phyloP scores from a whole-genome alignment of 2,797 vertebrate species.

The Siniperca obscura region DNA sequence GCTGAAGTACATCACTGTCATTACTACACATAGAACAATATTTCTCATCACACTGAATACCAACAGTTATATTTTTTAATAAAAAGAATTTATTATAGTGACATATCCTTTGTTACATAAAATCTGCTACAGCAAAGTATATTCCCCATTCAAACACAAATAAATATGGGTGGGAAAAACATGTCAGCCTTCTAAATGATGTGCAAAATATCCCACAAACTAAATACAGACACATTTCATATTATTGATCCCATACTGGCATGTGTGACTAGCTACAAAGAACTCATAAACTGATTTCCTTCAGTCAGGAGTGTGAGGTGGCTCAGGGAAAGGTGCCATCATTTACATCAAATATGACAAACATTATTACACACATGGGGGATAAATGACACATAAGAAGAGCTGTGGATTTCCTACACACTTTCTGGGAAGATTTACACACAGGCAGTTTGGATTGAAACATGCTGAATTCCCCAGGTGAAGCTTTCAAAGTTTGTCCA shows the following conservation, averaged over 20 bases:
- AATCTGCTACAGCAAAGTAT: constrained; percentile 96
- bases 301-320: constrained; percentile 79
- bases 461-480: constrained; percentile 79
- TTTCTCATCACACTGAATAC: constrained; percentile 85
- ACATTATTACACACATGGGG: constrained; percentile 71
- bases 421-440: constrained; percentile 66
- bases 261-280: constrained; percentile 78
- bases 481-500: constrained; percentile 61
- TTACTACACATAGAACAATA: constrained; percentile 38
- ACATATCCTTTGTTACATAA: constrained; percentile 94
- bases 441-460: constrained; percentile 70
- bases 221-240: constrained; percentile 88
- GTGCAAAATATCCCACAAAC: constrained; percentile 92
- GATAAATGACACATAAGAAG: constrained; percentile 60
- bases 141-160: constrained; percentile 91
- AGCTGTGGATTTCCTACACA: constrained; percentile 69
- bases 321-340: constrained; percentile 82
- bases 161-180: constrained; percentile 88
- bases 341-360: constrained; percentile 82
- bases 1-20: neutral
- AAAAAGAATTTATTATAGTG: constrained; percentile 96
- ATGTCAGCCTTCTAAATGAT: constrained; percentile 88
- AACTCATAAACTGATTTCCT: constrained; percentile 78
- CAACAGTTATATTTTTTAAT: constrained; percentile 87
- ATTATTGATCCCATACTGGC: constrained; percentile 84